Evolutionary conservation across 2,888 invertebrate genomes (phyloP), one percentile per base, ranked within the genome.

Genomic region (Pollenia angustigena): DNA sequence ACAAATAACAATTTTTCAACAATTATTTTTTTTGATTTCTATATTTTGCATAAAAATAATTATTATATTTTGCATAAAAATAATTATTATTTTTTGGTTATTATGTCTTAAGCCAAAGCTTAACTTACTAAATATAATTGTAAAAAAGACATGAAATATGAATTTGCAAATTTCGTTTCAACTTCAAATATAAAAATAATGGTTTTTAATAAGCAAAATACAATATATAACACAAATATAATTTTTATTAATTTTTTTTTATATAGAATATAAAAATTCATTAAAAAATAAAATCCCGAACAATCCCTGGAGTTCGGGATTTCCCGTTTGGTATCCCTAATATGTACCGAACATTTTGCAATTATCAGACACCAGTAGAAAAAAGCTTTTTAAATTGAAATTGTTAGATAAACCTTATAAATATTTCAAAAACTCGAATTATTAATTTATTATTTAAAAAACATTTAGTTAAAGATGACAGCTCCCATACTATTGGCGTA

Each of bases 401-500:
- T 32, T 32, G 11, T 18, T 1, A 50, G 16, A 40, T 42, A 32
- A 32, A 32, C 3, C 3, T 32, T 3, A 32, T 32, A 32, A 32
- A 2, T 32, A 32, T 4, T 32, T 32, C 0, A 32, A 32, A 3
- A 32, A 32, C 32, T 32, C 4, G 32, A 32, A 32, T 32, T 32
- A 32, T 32, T 6, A 0, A 32, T 32, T 32, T 48, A 64, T n/a
- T 50, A 10, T 58, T 32, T 54, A 32, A 32, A 32, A 32, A 32
- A 32, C 32, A 32, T 54, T 9, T 75, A 97, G 97, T 97, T 92
- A 97, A 97, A 94, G 96, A 96, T 92, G 97, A 97, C 91, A 95
- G 97, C 91, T 96, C 96, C 90, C 97, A 97, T 92, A 97, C 97
- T 56, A 97, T 97, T 91, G 97, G 97, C 60, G 97, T 97, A 66